Evolutionary conservation across 2,888 invertebrate species (phyloP), one percentile per base, ranked within the genome.

Genomic region (Euproctis similis): DNA sequence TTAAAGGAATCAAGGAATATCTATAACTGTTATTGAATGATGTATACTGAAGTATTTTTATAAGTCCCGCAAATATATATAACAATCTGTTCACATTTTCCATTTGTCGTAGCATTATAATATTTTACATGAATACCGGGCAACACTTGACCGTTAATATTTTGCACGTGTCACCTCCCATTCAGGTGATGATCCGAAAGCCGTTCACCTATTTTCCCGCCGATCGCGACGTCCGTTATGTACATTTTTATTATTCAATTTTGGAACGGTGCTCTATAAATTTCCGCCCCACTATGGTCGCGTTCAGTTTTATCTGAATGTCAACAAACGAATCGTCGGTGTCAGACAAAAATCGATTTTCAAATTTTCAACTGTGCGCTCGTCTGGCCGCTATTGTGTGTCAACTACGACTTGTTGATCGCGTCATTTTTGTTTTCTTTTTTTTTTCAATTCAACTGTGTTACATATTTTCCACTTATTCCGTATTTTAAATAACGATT

Each of bases 291-390:
- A 56, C 45, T 56, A 58, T 53, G 46, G 45, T 36, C 48, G 48
- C 50, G 54, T 58, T 61, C 55, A 56, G 45, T 58, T 54, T 61
- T 53, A 56, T 54, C 55, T 61, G 59, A 72, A 73, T 66, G 68
- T 76, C 74, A 76, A 76, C 74, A 75, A 74, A 70, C 61, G 65
- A 61, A 65, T 58, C 64, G 62, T 49, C 59, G 59, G 58, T 63
- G 60, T 14, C 14, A 14, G 6, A 14, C 60, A 54, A 49, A 59
- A 73, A 68, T 71, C 67, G 61, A 69, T 74, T 72, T 70, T 56
- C 56, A 60, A 69, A 72, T 65, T 66, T 60, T 57, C 39, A 55
- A 67, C 68, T 61, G 54, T 54, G 54, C 51, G 51, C 54, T 58
- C 36, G n/a, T n/a, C n/a, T n/a, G n/a, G 40, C 54, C 39, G 42